Base-by-base conservation (phyloP, 1,140 invertebrate genomes). In the Diuraphis noxia region DNA sequence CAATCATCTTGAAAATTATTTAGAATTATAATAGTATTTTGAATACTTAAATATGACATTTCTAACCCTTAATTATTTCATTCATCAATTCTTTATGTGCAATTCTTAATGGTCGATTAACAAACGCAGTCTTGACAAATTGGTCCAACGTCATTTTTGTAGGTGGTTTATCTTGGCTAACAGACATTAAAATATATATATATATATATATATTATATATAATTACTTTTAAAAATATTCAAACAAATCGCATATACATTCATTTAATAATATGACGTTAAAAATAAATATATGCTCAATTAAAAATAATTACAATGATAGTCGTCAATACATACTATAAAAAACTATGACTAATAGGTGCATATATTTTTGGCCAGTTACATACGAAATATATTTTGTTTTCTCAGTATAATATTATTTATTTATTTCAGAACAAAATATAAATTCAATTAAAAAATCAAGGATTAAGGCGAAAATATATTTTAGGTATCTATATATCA, bases 71-170 rank as follows among this genome's bases (percentile, higher is more conserved):
- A 36, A 49, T 36, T 19, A 90, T 81, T 81, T 90, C 72, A 19
- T 23, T 81, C 88, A 90, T 90, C 81, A 90, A 46, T 79, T 90
- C 40, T 49, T 81, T 36, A 10, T 89, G 88, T 23, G 77, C 21
- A 25, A 1, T 21, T 72, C 3, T 34, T 49, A 34, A 36, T 21
- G 41, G 10, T 46, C 72, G 40, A 7, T 87, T 36, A 79, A 90
- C 21, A 30, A 49, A 77, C 19, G 19, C 30, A 30, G 41, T 7
- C 1, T 46, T 46, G n/a, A 43, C 17, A 46, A n/a, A 46, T n/a
- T 46, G 41, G 8, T 46, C 82, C 1, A 85, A n/a, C 23, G 9
- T 13, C 30, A 84, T 30, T 17, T 43, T 6, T 43, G 23, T 86
- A 10, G 43, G 19, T 0, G 5, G 43, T 86, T 30, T 52, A 38